Base-by-base conservation (phyloP, 2,888 invertebrate species). In the Tetragonula carbonaria region DNA sequence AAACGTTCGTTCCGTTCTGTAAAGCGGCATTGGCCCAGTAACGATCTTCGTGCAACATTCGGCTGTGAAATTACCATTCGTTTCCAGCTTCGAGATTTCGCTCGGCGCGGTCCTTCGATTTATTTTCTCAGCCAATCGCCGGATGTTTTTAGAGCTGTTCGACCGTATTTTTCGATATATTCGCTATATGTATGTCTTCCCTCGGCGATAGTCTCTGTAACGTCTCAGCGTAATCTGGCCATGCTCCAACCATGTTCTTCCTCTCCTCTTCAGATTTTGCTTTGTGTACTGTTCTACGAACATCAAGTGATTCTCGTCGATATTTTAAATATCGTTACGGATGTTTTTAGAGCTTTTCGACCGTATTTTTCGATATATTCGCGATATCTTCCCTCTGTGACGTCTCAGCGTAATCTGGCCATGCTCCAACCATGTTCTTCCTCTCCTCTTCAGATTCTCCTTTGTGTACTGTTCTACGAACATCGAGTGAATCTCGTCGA, bases 1-100 rank as follows among this genome's bases (percentile, higher is more conserved):
- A 92, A 89, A 91, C 89, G 88, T 90, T 91, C 93, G 94, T 94
- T 94, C 94, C 94, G 94, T 94, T 94, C 94, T 93, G 93, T 92
- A 94, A 94, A 93, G 85, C 82, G 71, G 81, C 87, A 78, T 88
- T 82, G 81, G 82, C 84, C 82, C 82, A 74, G 82, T 84, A 86
- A 81, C 68, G 75, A 82, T 86, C 84, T 77, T 65, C 85, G 85
- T 62, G 80, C 74, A 82, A 89, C 89, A 89, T 88, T 88, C 87
- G 87, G 86, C 87, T 86, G 86, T 80, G 77, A 82, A 84, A 79
- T 86, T 87, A 63, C 78, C 73, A 77, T 87, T 84, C 87, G 81
- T 78, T 86, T 51, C 63, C 38, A 45, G 6, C 53, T 63, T 16
- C 8, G 45, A 45, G 45, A 45, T 45, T 45, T 45, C 45, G 38